Conservation (phyloP, 2,797 vertebrate genomes). For the Falco biarmicus region DNA sequence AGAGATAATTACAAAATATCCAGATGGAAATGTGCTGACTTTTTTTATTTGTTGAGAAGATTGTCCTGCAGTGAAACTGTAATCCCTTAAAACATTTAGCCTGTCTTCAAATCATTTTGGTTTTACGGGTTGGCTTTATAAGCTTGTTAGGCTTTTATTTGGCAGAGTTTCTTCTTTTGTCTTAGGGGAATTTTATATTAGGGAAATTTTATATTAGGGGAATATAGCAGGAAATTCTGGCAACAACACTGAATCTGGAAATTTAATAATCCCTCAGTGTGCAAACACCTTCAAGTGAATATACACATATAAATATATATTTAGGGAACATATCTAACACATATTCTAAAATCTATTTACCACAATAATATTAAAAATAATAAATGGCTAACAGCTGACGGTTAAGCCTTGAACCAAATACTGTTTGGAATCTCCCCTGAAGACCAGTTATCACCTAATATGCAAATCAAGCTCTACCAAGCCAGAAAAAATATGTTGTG, state of each 20-base stretch:
- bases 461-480: not conserved
- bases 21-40: not conserved
- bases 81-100: constrained; percentile 18
- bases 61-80: constrained; percentile 3
- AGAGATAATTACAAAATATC: not conserved
- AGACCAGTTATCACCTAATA: not conserved
- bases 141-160: not conserved
- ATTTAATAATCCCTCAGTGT: not conserved
- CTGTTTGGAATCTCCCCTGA: not conserved
- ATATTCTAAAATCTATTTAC: not conserved
- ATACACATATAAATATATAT: not conserved
- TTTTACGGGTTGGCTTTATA: constrained; percentile 5
- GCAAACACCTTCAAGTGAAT: not conserved
- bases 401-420: not conserved
- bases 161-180: not conserved
- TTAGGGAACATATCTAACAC: not conserved
- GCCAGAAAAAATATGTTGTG: not conserved
- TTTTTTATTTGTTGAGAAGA: not conserved
- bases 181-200: not conserved
- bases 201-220: too few species aligned
- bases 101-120: not conserved
- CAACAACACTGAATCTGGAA: not conserved
- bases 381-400: not conserved
- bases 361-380: not conserved
- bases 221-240: not conserved